Evolutionary conservation across 2,888 invertebrate species (phyloP), one percentile per base, ranked within the genome.

Genomic region (Philonicus albiceps): DNA sequence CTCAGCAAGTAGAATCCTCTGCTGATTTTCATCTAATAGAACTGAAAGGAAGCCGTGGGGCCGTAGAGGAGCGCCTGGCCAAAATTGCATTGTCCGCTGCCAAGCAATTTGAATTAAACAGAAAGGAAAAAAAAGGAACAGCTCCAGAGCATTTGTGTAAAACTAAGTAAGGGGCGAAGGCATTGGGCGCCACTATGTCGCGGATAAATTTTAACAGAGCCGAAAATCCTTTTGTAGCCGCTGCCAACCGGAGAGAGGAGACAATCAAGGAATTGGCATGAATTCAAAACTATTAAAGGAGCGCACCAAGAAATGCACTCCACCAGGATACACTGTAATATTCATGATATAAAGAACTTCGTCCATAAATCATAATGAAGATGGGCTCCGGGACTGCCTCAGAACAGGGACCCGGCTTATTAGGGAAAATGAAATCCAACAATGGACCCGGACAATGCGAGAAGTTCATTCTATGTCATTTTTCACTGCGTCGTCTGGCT

Each of bases 181-280:
- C 64, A 64, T 30, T 31, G 49, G 80, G 80, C 80, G 80, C 80
- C 80, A 80, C 53, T 27, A 80, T 80, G 80, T 80, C 80, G 80
- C 80, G 80, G 53, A 80, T 80, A 80, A 80, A 80, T 80, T 80
- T 43, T 80, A 53, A 80, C 49, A 80, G 80, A 80, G 30, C 80
- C 49, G 80, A 80, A 80, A 80, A 80, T 80, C 80, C 80, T 80
- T 80, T 80, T 80, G 80, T 80, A 7, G 16, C 31, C 27, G 40
- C 53, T 40, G 37, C 43, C 40, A 37, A 34, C 34, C 64, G 64
- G 64, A 27, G 80, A 80, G 80, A 80, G 53, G 43, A 80, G 80
- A 80, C 80, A 80, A 80, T 80, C 80, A 80, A 80, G 80, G 30
- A 80, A 80, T 80, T 80, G 80, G 80, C 80, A 80, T 80, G 80